phyloP scores from a whole-genome alignment of 2,797 vertebrate species.

The Erpetoichthys calabaricus region DNA sequence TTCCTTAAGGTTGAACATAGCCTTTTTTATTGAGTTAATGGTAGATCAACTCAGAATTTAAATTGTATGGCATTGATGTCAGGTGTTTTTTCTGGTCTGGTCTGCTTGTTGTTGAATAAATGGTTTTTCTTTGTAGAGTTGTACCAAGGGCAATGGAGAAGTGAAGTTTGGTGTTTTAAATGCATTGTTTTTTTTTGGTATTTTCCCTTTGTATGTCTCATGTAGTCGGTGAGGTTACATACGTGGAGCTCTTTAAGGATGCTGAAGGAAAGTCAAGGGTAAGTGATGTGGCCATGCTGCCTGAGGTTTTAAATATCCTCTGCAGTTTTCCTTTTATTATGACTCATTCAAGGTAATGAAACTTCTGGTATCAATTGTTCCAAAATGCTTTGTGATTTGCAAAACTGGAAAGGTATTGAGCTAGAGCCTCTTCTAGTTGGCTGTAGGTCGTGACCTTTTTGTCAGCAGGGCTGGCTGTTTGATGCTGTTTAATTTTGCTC shows the following conservation, averaged over 20 bases:
- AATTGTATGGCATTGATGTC: slow-evolving; percentile 80
- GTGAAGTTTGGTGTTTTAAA: slow-evolving; percentile 96
- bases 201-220: slow-evolving; percentile 99
- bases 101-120: slow-evolving; percentile 94
- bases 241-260: slow-evolving; percentile 99
- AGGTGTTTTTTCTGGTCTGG: slow-evolving; percentile 85
- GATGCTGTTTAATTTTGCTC: slow-evolving; percentile 27
- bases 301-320: slow-evolving; percentile 94
- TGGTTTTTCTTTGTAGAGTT: slow-evolving; percentile 88
- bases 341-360: slow-evolving; percentile 46
- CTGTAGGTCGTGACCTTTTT: slow-evolving; percentile 46
- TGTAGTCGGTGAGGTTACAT: slow-evolving; percentile 99
- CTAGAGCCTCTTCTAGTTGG: slow-evolving; percentile 48
- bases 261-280: slow-evolving; percentile 99
- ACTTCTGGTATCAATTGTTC: slow-evolving; percentile 34
- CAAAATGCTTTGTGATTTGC: slow-evolving; percentile 20
- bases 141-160: slow-evolving; percentile 87
- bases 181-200: slow-evolving; percentile 98
- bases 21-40: slow-evolving; percentile 78
- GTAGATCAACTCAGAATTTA: slow-evolving; percentile 79
- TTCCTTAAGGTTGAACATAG: slow-evolving; percentile 78
- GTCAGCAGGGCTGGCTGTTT: slow-evolving; percentile 58
- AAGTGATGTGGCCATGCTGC: slow-evolving; percentile 95
- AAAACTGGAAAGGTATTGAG: slow-evolving; percentile 51
- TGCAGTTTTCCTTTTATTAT: slow-evolving; percentile 78